Percentiles rank a stretch among this genome's conserved stretches.
Evolutionary conservation across 1,140 invertebrate genomes (phyloP).

Genomic region (Anastatus disparis): DNA sequence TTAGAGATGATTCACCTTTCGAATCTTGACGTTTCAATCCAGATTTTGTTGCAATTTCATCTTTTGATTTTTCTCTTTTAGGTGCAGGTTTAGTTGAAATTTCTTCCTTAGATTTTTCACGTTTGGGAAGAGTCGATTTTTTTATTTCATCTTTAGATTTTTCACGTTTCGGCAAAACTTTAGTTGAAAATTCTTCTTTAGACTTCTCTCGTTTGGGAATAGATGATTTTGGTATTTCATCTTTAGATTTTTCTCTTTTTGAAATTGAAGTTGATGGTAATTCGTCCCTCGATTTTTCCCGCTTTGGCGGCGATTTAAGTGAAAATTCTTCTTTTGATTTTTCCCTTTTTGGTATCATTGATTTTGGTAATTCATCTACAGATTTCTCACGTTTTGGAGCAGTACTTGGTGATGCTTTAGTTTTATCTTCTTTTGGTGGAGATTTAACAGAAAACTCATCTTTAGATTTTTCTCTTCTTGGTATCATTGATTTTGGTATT

Average conservation of each 20-base stretch:
- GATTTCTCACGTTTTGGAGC: constrained; percentile 10
- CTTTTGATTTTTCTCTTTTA: constrained; percentile 33
- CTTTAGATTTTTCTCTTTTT: constrained; percentile 9
- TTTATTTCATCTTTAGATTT: constrained; percentile 27
- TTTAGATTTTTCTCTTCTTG: constrained; percentile 32
- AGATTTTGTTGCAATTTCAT: not conserved
- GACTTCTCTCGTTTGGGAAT: constrained; percentile 33
- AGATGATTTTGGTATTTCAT: constrained; percentile 38
- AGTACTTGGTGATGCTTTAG: not conserved
- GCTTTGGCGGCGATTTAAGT: not conserved
- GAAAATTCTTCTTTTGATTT: constrained; percentile 28
- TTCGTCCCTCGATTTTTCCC: constrained; percentile 40
- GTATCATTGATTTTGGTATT: constrained; percentile 38
- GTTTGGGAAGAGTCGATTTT: constrained; percentile 6
- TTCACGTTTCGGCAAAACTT: not conserved
- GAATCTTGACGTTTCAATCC: constrained; percentile 17
- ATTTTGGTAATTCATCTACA: not conserved
- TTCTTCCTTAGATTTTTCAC: constrained; percentile 31
- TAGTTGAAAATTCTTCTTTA: not conserved
- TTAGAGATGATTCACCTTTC: constrained; percentile 14
- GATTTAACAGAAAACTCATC: constrained; percentile 26
- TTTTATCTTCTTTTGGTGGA: not conserved
- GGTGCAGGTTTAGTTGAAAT: not conserved
- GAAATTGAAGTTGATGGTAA: not conserved
- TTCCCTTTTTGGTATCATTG: constrained; percentile 9